Base-by-base conservation (phyloP, 2,113 vertebrate genomes). In the Neogale vison region DNA sequence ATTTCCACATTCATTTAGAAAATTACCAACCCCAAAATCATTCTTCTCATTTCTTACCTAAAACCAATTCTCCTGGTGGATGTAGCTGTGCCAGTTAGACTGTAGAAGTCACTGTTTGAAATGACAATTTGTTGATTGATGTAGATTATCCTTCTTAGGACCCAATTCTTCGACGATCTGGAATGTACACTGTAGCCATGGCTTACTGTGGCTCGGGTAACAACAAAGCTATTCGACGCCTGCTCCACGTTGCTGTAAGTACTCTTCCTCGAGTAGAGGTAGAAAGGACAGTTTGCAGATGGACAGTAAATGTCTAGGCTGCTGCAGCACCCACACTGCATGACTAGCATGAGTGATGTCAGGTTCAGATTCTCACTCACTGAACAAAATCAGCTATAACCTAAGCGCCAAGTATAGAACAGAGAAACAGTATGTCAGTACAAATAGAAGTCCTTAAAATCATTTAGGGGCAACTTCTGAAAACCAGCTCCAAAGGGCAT, bases 121-220 rank as follows among this genome's bases (percentile, higher is more conserved):
- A 77, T 93, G 21, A 36, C 80, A 57, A 76, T 31, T 90, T 93
- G 14, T 71, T 14, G 11, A 55, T 93, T 95, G 95, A 88, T 95
- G 24, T 13, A 84, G 55, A 94, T 92, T 95, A 1, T 89, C 24
- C 98, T 88, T 98, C 79, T 98, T 98, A 99, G 99, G 99, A 99
- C 97, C 99, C 99, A 36, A 99, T 99, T 98, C 99, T 99, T 96
- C 99, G 99, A 79, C 99, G 99, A 47, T 99, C 99, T 39, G 99
- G 99, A 98, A 99, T 99, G 99, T 99, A 99, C 99, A 99, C 99
- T 0, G 99, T 99, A 77, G 99, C 99, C 89, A 99, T 99, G 99
- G 99, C 99, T 29, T 99, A 99, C 97, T 99, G 99, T 57, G 99
- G 99, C 97, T 99, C 99, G 7, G 99, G 99, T 96, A 99, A 99